Percentiles rank a stretch among this genome's conserved stretches.
Evolutionary conservation across 2,113 vertebrate species (phyloP).

Genomic region (Ancistrus triradiatus): DNA sequence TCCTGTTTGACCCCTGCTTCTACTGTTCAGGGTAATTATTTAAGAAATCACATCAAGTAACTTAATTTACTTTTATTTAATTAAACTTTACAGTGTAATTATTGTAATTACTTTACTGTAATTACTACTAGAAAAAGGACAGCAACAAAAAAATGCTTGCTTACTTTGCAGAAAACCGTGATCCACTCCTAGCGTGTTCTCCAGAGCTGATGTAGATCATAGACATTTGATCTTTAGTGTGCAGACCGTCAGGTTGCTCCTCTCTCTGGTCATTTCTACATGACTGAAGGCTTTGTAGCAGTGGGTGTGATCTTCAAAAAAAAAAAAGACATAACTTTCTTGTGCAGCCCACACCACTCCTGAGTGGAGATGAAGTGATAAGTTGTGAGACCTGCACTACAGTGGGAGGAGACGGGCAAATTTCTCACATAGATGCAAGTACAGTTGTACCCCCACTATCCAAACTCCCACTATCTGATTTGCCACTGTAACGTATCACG

Average conservation of each 20-base stretch:
- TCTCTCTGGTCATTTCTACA: not conserved
- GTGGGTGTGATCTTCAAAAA: constrained; percentile 17
- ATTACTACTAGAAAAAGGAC: not conserved
- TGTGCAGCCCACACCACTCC: not conserved
- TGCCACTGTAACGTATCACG: too few species aligned
- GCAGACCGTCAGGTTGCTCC: constrained; percentile 3
- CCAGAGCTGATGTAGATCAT: constrained; percentile 10
- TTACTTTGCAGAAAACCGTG: constrained; percentile 18
- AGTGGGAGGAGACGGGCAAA: constrained; percentile 1
- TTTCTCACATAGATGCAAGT: too few species aligned
- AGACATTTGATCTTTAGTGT: constrained; percentile 2
- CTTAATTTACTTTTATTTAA: too few species aligned
- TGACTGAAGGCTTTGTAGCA: constrained; percentile 18
- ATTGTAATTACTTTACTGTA: too few species aligned
- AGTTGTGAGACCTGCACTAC: constrained; percentile 15
- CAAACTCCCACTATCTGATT: too few species aligned
- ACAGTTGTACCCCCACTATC: too few species aligned
- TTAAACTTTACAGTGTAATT: too few species aligned
- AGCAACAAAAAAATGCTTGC: not conserved
- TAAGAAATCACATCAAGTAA: too few species aligned
- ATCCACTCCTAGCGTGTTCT: not conserved
- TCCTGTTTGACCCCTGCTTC: too few species aligned
- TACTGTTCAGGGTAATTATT: too few species aligned
- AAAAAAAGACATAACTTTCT: constrained; percentile 19
- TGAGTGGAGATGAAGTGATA: constrained; percentile 19